Evolutionary conservation across 2,113 vertebrate genomes (phyloP).

Genomic region (Solea solea): DNA sequence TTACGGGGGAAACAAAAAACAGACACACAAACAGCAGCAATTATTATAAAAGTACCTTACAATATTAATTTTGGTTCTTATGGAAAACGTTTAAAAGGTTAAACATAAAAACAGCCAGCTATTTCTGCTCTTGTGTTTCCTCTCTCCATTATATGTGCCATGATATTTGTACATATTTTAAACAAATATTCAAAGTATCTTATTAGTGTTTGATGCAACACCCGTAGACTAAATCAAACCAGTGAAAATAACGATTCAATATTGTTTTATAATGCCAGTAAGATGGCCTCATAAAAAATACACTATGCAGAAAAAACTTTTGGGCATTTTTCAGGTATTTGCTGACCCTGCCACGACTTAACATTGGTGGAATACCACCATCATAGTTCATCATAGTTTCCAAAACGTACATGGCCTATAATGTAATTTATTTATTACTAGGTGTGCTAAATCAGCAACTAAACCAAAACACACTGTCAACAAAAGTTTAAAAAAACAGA

Average conservation of each 20-base stretch:
- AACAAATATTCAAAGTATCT: constrained; percentile 17
- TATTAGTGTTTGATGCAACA: constrained; percentile 11
- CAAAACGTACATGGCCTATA: neutral
- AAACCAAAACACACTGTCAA: constrained; percentile 17
- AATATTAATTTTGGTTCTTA: neutral
- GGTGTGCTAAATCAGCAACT: constrained; percentile 24
- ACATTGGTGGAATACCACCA: neutral
- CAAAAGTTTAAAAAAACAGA: neutral
- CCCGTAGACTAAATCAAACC: constrained; percentile 11
- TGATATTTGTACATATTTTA: constrained; percentile 17
- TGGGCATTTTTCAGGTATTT: neutral
- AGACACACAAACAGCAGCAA: constrained; percentile 12
- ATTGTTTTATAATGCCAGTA: neutral
- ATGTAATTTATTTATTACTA: constrained; percentile 8
- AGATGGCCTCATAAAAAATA: neutral
- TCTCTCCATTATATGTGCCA: neutral
- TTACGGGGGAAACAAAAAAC: neutral
- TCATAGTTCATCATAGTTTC: neutral
- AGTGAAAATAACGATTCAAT: neutral
- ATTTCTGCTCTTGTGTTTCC: constrained; percentile 44
- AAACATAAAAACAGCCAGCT: neutral
- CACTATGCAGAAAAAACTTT: neutral
- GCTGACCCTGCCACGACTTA: neutral
- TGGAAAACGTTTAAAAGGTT: neutral
- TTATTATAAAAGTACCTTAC: neutral